Base-by-base conservation (phyloP, 1,140 invertebrate species). In the Heliconius congener region DNA sequence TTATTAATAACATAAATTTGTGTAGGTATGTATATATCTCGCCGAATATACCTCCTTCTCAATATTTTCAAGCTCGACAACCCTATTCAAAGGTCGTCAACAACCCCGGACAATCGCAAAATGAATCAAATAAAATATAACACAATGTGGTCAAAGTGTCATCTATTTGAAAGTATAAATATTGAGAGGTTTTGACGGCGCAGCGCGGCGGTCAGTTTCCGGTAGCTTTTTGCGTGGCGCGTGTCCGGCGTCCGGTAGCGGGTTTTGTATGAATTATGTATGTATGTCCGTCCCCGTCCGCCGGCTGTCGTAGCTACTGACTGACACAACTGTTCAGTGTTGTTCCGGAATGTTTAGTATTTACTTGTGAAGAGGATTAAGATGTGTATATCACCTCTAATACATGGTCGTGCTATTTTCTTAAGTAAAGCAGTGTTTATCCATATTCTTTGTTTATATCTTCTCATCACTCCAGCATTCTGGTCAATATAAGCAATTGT, bases 141-240 rank as follows among this genome's bases (percentile, higher is more conserved):
- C 30, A 34, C 70, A 77, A 78, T 73, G 71, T 42, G 76, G 46
- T 72, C 70, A 73, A 73, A 73, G 71, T 73, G 76, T 57, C 76
- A 73, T 71, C 46, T 19, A 72, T 78, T 60, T 57, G 42, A 60
- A 50, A 73, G 34, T 73, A 78, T 71, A 78, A 78, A 30, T 70
- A 76, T 76, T 70, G 37, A 70, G 23, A 66, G 60, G 60, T 27
- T 66, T 30, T 3, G 60, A 66, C 8, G 60, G 60, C 52, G 23
- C 39, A 19, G 55, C 50, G 57, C 34, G 57, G 77, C 42, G 77
- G 77, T 79, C 71, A 74, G 72, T 75, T 80, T 82, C 81, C 81
- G 75, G 81, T 79, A 16, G 81, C 9, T 82, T 82, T 80, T 80
- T 82, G 75, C 76, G 70, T 34, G 74, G 71, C 81, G 75, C 81